Conservation (phyloP, 2,113 vertebrate species). For the Origma solitaria region DNA sequence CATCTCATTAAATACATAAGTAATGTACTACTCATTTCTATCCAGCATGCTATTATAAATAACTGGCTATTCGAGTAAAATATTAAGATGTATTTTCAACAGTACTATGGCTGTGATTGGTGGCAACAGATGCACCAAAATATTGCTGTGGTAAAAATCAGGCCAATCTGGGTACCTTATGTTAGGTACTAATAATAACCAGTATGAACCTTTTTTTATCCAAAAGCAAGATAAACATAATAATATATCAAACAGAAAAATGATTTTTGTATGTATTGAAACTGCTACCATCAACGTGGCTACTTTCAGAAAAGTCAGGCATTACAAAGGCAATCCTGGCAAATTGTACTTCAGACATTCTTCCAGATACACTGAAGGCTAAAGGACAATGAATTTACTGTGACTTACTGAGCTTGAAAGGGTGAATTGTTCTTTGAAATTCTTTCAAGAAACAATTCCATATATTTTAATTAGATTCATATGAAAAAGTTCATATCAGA, state of each 20-base stretch:
- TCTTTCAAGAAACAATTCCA: not conserved
- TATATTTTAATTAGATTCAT: not conserved
- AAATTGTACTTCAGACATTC: not conserved
- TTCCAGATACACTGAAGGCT: not conserved
- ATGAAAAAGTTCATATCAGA: not conserved
- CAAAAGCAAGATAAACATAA: not conserved
- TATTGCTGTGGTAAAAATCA: not conserved
- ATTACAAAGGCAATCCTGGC: not conserved
- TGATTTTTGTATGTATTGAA: not conserved
- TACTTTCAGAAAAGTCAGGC: not conserved
- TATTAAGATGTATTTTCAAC: not conserved
- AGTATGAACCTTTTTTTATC: not conserved
- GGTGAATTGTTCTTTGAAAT: not conserved
- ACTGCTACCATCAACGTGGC: not conserved
- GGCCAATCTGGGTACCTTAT: not conserved
- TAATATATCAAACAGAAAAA: not conserved
- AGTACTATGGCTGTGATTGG: not conserved
- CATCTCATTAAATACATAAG: not conserved
- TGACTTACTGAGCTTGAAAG: not conserved
- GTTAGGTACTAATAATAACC: not conserved
- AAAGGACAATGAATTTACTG: not conserved
- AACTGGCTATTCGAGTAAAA: not conserved
- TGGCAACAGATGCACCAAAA: not conserved
- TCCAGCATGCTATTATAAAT: not conserved
- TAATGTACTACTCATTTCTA: not conserved